Percentiles rank a stretch among this genome's conserved stretches.
phyloP scores from a whole-genome alignment of 92 coral and sea anemone genomes.

The Metridium senile region DNA sequence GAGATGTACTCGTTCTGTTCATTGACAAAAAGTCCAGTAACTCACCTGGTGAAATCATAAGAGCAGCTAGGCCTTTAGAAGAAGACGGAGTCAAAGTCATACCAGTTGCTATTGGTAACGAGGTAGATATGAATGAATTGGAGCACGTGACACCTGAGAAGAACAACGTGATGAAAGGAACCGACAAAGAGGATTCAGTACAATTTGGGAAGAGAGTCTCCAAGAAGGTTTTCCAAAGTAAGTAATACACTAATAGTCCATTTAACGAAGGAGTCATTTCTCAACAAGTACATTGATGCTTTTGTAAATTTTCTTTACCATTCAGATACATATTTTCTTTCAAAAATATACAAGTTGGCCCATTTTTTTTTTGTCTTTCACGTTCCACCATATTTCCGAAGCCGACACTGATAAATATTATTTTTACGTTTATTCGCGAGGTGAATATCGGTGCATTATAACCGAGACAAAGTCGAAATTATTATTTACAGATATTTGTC shows the following conservation, averaged over 20 bases:
- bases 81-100: constrained; percentile 67
- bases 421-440: no score
- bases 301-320: no score
- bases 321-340: no score
- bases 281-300: no score
- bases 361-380: no score
- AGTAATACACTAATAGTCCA: background rate
- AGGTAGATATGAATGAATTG: constrained; percentile 49
- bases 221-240: constrained; percentile 73
- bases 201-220: constrained; percentile 51
- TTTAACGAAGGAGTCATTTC: background rate
- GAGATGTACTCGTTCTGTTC: constrained; percentile 73
- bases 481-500: no score
- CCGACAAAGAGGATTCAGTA: constrained; percentile 53
- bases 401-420: no score
- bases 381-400: no score
- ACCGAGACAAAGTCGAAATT: no score
- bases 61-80: constrained; percentile 52
- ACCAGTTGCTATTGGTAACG: constrained; percentile 80
- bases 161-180: constrained; percentile 37
- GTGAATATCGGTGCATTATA: no score
- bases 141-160: constrained; percentile 62
- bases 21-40: constrained; percentile 69
- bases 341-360: no score
- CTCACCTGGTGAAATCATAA: constrained; percentile 50